Evolutionary conservation across 2,113 vertebrate species (phyloP).

Genomic region (Pardalotus punctatus): DNA sequence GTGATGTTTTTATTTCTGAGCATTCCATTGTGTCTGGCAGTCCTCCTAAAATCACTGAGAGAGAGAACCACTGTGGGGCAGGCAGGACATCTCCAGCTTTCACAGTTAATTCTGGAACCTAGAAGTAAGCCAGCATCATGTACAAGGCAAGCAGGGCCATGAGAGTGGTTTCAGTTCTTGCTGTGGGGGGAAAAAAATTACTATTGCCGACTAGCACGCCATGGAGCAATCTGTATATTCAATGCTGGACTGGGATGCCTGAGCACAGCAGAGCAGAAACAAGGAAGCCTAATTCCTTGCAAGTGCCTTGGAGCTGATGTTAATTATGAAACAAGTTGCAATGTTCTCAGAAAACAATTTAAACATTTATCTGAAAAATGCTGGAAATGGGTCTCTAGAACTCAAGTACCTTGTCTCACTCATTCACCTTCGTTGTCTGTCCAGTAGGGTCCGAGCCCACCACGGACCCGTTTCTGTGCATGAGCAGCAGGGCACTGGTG

Average conservation of each 20-base stretch:
- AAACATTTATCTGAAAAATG: not conserved
- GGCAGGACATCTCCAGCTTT: not conserved
- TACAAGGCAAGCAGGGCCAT: not conserved
- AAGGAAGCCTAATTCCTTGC: not conserved
- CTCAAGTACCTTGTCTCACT: not conserved
- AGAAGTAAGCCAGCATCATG: not conserved
- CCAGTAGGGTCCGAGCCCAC: not conserved
- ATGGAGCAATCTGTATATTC: not conserved
- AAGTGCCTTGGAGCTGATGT: not conserved
- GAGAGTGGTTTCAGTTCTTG: not conserved
- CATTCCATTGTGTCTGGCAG: not conserved
- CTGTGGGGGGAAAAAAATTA: not conserved
- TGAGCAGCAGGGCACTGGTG: accelerated
- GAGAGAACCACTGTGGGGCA: not conserved
- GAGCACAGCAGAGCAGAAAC: not conserved
- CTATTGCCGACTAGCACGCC: not conserved
- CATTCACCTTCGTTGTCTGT: not conserved
- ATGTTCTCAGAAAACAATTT: not conserved
- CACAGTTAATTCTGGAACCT: not conserved
- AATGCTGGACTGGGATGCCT: not conserved
- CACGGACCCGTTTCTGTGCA: accelerated
- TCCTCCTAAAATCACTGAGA: not conserved
- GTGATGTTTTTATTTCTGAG: not conserved
- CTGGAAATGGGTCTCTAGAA: not conserved
- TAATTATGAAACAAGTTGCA: not conserved